phyloP scores from a whole-genome alignment of 2,888 invertebrate species.

The Himalopsyche japonica region DNA sequence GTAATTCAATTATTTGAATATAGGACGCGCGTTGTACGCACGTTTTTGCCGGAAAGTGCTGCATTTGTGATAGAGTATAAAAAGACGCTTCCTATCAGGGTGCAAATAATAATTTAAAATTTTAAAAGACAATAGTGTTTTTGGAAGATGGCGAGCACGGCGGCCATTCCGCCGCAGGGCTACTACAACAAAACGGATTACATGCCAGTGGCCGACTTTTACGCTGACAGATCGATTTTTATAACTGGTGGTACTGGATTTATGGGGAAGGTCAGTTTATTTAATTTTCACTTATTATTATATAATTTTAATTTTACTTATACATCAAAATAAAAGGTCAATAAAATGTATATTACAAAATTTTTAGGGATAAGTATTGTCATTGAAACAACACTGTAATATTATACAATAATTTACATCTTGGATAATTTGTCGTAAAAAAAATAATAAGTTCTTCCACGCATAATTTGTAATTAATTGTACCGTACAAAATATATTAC shows the following conservation, averaged over 20 bases:
- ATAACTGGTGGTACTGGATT: constrained; percentile 87
- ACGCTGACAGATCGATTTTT: constrained; percentile 72
- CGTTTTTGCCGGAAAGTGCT: neutral
- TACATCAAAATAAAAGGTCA: neutral
- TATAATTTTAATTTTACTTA: neutral
- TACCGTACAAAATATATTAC: no score
- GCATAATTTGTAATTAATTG: no score
- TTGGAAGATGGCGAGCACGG: constrained; percentile 53
- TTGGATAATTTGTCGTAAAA: no score
- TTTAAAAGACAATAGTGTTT: neutral
- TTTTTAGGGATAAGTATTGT: no score
- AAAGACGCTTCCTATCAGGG: neutral
- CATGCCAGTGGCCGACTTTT: constrained; percentile 68
- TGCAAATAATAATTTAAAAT: neutral
- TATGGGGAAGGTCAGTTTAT: constrained; percentile 74
- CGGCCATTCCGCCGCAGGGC: constrained; percentile 12
- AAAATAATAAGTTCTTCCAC: no score
- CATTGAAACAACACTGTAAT: no score
- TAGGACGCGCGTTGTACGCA: neutral
- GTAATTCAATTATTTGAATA: neutral
- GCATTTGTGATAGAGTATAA: neutral
- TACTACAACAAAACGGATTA: constrained; percentile 47
- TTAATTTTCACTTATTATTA: neutral
- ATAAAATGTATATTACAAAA: no score
- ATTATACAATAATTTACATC: no score